These are phyloP conservation scores for Tonatia bakeri DNA, from an alignment of 2,113 vertebrate genomes.

Conservation along the genomic window DNA sequence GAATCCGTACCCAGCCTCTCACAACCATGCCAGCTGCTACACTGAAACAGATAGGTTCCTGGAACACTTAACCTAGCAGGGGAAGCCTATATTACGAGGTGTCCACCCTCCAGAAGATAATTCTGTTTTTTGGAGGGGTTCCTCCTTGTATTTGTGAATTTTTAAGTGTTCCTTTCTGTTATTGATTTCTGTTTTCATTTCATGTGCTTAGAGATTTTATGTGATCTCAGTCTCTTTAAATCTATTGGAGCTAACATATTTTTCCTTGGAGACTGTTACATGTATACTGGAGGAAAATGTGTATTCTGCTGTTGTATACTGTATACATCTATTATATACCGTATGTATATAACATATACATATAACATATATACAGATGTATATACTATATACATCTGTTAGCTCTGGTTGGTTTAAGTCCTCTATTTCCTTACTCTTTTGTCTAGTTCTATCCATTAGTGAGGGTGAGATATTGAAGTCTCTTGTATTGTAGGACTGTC, in stretches of 20 bases:
- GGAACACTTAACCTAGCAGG: no score
- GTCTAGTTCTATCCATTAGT: neutral
- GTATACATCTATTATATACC: neutral
- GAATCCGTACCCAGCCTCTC: no score
- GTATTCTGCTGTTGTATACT: neutral
- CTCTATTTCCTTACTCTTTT: neutral
- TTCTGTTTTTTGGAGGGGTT: no score
- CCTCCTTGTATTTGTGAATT: neutral
- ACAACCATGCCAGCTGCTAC: no score
- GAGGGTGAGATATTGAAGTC: no score
- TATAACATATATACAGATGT: no score
- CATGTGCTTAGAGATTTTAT: neutral
- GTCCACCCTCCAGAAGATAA: no score
- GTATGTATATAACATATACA: no score
- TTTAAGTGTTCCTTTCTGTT: neutral
- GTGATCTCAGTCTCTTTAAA: neutral
- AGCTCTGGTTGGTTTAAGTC: neutral
- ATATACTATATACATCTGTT: neutral
- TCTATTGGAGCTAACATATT: neutral
- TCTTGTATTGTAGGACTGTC: no score
- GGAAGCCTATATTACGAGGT: no score
- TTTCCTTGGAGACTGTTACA: neutral
- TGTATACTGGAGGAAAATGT: neutral
- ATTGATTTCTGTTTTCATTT: neutral
- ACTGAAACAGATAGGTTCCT: no score